Conservation (phyloP, 2,797 vertebrate genomes). For the Myripristis murdjan region DNA sequence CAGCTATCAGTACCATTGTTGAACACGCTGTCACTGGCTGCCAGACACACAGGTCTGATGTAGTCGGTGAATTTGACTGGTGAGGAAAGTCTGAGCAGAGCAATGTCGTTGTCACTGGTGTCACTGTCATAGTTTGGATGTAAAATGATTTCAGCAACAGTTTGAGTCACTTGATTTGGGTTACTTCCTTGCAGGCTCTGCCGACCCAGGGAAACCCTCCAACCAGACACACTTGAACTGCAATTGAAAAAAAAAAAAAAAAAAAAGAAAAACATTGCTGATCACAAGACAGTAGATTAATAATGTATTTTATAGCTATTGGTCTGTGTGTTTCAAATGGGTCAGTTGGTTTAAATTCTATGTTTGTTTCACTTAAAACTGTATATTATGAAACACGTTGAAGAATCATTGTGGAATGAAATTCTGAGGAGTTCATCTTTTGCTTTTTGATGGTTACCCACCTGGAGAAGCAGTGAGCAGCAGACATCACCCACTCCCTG, state of each 20-base stretch:
- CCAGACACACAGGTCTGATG: constrained; percentile 87
- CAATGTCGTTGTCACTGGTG: constrained; percentile 68
- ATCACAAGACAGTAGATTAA: no score
- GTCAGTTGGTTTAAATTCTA: no score
- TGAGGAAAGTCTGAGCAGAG: constrained; percentile 72
- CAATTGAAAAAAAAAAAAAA: no score
- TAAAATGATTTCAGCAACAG: constrained; percentile 34
- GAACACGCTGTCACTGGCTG: constrained; percentile 73
- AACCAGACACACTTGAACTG: constrained; percentile 11
- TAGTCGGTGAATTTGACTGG: constrained; percentile 78
- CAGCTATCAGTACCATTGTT: constrained; percentile 68
- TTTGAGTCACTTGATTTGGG: constrained; percentile 52
- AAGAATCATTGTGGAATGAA: no score
- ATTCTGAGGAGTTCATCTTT: no score
- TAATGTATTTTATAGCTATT: no score
- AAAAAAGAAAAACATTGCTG: background rate
- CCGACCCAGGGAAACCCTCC: constrained; percentile 52
- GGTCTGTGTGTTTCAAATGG: no score
- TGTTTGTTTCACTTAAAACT: no score
- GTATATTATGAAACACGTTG: no score
- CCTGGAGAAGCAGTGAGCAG: constrained; percentile 71
- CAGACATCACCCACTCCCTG: constrained; percentile 75
- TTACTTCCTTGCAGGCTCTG: constrained; percentile 51
- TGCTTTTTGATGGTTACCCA: constrained; percentile 4
- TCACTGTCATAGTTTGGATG: constrained; percentile 56